A percentile compares a stretch with the other conserved stretches of the same genome.
Evolutionary conservation across 2,888 invertebrate genomes (phyloP).

Genomic region (Sinelater perroti): DNA sequence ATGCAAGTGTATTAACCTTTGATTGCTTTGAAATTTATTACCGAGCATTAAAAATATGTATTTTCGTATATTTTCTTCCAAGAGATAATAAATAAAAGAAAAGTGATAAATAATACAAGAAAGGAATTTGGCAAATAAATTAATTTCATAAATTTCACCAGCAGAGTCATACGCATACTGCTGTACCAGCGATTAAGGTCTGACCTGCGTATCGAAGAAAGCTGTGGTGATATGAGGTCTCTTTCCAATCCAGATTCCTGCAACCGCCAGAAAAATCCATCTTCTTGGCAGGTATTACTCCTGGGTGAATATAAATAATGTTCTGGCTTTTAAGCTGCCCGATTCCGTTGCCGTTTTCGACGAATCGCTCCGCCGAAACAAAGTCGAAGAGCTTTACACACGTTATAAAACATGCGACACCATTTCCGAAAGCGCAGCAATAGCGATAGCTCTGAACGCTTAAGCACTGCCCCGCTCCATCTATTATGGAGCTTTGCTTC

Average conservation of each 20-base stretch:
- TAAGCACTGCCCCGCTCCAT: slow-evolving; percentile 19
- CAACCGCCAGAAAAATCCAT: slow-evolving; percentile 28
- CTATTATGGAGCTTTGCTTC: too few species aligned
- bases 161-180: too few species aligned
- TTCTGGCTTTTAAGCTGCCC: slow-evolving; percentile 18
- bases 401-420: slow-evolving; percentile 25
- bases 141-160: too few species aligned
- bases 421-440: slow-evolving; percentile 14
- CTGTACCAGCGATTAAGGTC: slow-evolving; percentile 24
- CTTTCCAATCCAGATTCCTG: slow-evolving; percentile 31
- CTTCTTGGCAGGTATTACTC: slow-evolving; percentile 31
- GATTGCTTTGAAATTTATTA: too few species aligned
- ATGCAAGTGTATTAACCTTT: too few species aligned
- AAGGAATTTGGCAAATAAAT: too few species aligned
- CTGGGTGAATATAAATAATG: slow-evolving; percentile 31
- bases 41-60: too few species aligned
- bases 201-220: slow-evolving; percentile 25
- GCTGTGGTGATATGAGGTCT: slow-evolving; percentile 36
- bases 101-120: too few species aligned
- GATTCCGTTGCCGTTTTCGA: neutral
- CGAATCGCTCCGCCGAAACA: slow-evolving; percentile 7
- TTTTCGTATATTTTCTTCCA: too few species aligned
- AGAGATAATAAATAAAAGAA: too few species aligned
- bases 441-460: slow-evolving; percentile 22
- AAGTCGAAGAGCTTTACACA: slow-evolving; percentile 22